A percentile compares a stretch with the other conserved stretches of the same genome.
phyloP scores from a whole-genome alignment of 2,888 invertebrate species.

The Andricus quercusramuli region DNA sequence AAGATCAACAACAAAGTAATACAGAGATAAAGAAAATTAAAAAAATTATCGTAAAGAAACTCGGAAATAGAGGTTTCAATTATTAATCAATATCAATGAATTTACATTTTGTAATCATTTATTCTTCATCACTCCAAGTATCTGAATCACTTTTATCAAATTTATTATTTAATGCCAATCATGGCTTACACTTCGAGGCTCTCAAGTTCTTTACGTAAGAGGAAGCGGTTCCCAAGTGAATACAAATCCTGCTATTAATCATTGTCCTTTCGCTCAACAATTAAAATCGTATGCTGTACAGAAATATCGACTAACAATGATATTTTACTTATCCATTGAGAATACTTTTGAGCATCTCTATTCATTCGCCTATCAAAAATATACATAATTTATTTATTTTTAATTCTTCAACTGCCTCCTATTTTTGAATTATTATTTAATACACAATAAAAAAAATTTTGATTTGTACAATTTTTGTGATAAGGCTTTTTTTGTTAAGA shows the following conservation, averaged over 20 bases:
- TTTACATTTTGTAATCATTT: neutral
- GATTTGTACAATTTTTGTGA: neutral
- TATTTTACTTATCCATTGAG: neutral
- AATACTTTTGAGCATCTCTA: neutral
- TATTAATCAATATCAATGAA: neutral
- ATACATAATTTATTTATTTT: neutral
- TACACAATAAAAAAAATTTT: neutral
- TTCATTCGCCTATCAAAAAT: too few species aligned
- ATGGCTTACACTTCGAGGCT: neutral
- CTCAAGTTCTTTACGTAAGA: neutral
- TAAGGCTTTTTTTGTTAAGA: neutral
- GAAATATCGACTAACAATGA: neutral
- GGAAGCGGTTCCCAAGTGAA: neutral
- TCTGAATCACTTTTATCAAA: neutral
- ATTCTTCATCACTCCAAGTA: neutral
- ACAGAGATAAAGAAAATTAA: too few species aligned
- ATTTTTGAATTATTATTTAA: neutral
- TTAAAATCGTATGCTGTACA: neutral
- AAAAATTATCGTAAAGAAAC: neutral
- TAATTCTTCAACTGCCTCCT: neutral
- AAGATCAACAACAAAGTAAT: too few species aligned
- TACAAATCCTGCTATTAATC: neutral
- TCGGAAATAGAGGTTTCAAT: neutral
- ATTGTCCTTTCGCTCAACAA: neutral
- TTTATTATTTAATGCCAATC: constrained; percentile 25